Percentiles rank a stretch among this genome's conserved stretches.
phyloP scores from a whole-genome alignment of 2,797 vertebrate species.

The Todus mexicanus region DNA sequence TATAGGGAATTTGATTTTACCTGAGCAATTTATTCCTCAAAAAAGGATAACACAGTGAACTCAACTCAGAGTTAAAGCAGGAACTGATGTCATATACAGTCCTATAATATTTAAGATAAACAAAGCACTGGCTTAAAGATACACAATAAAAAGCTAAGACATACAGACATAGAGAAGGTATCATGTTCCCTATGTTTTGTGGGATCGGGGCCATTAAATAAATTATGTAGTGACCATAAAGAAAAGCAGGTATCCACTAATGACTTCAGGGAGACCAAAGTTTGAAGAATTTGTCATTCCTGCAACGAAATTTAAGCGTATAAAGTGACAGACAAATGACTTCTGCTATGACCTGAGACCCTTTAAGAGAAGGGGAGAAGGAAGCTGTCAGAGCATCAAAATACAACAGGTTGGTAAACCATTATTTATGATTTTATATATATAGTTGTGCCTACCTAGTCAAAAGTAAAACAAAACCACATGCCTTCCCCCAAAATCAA shows the following conservation, averaged over 20 bases:
- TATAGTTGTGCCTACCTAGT: not conserved
- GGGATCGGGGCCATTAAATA: not conserved
- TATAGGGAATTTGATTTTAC: not conserved
- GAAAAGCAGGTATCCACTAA: not conserved
- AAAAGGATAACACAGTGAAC: not conserved
- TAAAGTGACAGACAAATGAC: not conserved
- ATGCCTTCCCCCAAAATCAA: not conserved
- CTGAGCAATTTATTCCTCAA: not conserved
- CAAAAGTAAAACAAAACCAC: not conserved
- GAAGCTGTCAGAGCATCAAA: not conserved
- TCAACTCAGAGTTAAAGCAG: not conserved
- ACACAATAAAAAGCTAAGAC: not conserved
- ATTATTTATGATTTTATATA: not conserved
- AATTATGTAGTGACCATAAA: rapidly evolving
- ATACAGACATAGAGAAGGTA: not conserved
- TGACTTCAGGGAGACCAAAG: not conserved
- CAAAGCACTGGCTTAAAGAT: not conserved
- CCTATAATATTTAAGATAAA: not conserved
- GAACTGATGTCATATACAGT: not conserved
- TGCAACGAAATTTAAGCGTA: not conserved
- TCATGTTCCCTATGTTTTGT: not conserved
- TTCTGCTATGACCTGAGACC: not conserved
- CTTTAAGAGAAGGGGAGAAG: not conserved
- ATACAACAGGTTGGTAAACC: not conserved
- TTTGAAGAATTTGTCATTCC: not conserved